Conservation (phyloP, 2,113 vertebrate genomes). For the Falcunculus frontatus region DNA sequence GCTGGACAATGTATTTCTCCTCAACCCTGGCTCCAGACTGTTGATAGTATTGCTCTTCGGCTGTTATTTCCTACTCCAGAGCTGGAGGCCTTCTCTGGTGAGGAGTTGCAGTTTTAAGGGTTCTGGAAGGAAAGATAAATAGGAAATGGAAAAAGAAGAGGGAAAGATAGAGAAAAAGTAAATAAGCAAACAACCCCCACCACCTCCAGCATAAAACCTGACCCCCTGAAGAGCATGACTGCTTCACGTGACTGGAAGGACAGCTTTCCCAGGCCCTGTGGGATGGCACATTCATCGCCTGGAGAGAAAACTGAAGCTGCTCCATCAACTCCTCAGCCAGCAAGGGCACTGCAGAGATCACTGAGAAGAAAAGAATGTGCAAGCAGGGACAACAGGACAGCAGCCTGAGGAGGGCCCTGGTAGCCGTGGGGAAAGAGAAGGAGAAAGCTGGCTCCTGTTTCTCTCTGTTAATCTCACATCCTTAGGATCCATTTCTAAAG, state of each 20-base stretch:
- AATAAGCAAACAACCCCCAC: background rate
- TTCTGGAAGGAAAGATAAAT: background rate
- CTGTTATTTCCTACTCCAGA: background rate
- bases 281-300: background rate
- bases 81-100: background rate
- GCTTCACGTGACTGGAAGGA: background rate
- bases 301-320: background rate
- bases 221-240: rapidly evolving
- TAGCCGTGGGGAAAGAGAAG: background rate
- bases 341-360: background rate
- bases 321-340: background rate
- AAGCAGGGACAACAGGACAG: background rate
- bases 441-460: background rate
- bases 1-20: background rate
- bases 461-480: background rate
- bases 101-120: background rate
- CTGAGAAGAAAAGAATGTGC: background rate
- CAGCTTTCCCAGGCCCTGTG: background rate
- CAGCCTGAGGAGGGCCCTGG: background rate
- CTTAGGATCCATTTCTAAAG: background rate
- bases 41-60: background rate
- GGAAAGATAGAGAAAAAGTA: background rate
- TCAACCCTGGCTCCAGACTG: background rate
- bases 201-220: background rate
- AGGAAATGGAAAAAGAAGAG: background rate